Evolutionary conservation across 1,140 invertebrate species (phyloP).

Genomic region (Drosophila nebulosa): DNA sequence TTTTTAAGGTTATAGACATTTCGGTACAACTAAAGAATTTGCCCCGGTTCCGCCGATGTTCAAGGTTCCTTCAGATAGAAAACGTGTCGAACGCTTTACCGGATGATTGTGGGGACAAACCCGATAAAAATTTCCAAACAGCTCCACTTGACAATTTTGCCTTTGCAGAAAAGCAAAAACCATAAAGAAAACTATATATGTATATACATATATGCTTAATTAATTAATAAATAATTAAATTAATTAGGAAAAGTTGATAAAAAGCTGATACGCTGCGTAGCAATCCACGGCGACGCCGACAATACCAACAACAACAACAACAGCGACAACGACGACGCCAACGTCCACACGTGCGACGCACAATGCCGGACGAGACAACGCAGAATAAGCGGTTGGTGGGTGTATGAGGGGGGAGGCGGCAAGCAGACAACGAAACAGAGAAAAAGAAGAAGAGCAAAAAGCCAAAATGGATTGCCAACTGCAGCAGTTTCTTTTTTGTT

Average conservation of each 20-base stretch:
- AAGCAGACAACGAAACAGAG: constrained; percentile 59
- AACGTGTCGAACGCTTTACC: background rate
- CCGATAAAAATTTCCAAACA: background rate
- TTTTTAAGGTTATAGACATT: background rate
- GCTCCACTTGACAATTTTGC: background rate
- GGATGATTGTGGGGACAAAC: background rate
- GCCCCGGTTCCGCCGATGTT: background rate
- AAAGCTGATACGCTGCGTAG: constrained; percentile 1
- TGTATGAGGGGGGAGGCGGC: constrained; percentile 54
- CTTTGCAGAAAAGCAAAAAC: background rate
- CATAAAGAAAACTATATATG: too few species aligned
- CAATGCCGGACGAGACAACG: background rate
- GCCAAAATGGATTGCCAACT: constrained; percentile 7
- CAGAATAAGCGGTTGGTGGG: background rate
- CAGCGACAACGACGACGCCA: constrained; percentile 14
- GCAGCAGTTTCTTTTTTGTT: constrained; percentile 24
- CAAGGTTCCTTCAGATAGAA: background rate
- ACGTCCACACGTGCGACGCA: constrained; percentile 58
- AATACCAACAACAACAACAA: constrained; percentile 23
- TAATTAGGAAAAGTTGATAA: constrained; percentile 24
- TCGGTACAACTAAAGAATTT: background rate
- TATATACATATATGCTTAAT: constrained; percentile 1
- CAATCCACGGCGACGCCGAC: background rate
- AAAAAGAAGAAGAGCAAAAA: constrained; percentile 15
- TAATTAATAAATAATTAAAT: constrained; percentile 45